Base-by-base conservation (phyloP, 2,888 invertebrate species). In the Urechis unicinctus region DNA sequence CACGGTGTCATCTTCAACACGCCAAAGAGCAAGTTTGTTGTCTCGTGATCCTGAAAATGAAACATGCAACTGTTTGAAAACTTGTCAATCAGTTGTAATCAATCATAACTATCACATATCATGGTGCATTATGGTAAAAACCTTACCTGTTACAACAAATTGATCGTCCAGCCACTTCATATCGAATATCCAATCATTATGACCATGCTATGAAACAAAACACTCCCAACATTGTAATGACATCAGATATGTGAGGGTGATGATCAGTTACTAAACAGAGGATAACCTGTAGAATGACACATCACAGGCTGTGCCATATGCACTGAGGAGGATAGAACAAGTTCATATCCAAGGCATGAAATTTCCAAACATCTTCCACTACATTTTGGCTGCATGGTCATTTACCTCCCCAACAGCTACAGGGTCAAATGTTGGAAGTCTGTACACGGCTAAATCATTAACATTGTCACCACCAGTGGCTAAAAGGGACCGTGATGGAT, bases 151-250 rank as follows among this genome's bases (percentile, higher is more conserved):
- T 56, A 95, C 92, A 54, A 95, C 80, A 81, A 91, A 93, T 79
- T 94, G 88, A 79, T 96, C 95, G 78, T 96, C 95, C 60, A 96
- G 79, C 95, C 95, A 96, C 63, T 89, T 89, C 85, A 93, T 86
- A 73, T 95, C 95, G 72, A 82, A 85, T 62, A 91, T 88, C 88
- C 93, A 91, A 78, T 96, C 95, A 68, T 86, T 85, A 75, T 96
- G 95, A 1, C 69, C 75, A 68, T 81, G 80, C 81, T 82, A 69
- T 30, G 70, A 69, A 44, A 55, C 50, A 17, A 44, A 52, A 24
- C 26, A 30, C 13, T 51, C 43, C 1, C 5, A 9, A 46, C 6
- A 9, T 9, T 17, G 9, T 6, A 9, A 49, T 9, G 9, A 13
- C 49, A 49, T 26, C 21, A n/a, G n/a, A n/a, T n/a, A n/a, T n/a